These are phyloP conservation scores for Ardeotis arabs DNA, from an alignment of 2,113 vertebrate species.

Conservation along the genomic window DNA sequence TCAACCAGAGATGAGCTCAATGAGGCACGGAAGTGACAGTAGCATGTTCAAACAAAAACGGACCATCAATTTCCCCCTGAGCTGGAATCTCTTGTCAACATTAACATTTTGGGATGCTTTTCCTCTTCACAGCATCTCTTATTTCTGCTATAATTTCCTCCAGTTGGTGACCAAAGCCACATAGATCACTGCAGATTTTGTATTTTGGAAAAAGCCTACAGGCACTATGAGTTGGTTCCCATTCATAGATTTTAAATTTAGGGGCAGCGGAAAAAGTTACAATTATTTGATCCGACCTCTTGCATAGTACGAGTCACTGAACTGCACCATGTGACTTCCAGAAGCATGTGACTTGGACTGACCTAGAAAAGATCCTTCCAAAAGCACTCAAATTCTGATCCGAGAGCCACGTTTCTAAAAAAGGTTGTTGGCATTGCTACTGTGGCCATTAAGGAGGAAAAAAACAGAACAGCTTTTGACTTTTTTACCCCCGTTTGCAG, in stretches of 20 bases:
- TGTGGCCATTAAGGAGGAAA: background rate
- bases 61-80: background rate
- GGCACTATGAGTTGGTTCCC: background rate
- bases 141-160: background rate
- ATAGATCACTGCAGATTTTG: background rate
- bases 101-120: background rate
- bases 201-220: conserved; percentile 20
- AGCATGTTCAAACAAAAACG: background rate
- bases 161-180: background rate
- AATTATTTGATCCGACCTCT: background rate
- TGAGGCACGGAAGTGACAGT: background rate
- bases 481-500: background rate
- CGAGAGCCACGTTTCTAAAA: background rate
- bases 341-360: background rate
- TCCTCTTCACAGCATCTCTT: background rate
- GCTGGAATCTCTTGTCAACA: background rate
- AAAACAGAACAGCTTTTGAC: background rate
- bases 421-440: background rate
- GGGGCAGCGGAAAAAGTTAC: background rate
- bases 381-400: background rate
- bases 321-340: background rate
- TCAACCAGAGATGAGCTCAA: background rate
- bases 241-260: background rate
- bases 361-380: background rate
- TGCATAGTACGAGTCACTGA: background rate